phyloP scores from a whole-genome alignment of 2,797 vertebrate genomes.

The Pangasius djambal region DNA sequence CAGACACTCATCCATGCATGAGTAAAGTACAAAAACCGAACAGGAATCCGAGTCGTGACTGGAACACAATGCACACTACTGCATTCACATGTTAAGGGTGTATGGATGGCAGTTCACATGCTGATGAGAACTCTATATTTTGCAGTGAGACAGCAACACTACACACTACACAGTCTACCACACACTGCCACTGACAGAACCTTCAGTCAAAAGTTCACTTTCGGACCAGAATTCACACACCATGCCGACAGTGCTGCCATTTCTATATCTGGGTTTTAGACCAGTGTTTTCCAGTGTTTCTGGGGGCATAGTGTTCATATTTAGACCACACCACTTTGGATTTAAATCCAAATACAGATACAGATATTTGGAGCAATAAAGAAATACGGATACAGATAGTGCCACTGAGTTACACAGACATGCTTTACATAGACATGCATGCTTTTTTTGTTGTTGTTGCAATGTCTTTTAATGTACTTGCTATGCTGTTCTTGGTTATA shows the following conservation, averaged over 20 bases:
- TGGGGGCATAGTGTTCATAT: background rate
- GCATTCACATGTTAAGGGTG: background rate
- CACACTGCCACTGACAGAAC: background rate
- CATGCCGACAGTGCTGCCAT: background rate
- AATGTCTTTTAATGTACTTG: background rate
- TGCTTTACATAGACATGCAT: too few species aligned
- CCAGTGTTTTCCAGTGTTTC: background rate
- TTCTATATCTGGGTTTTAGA: background rate
- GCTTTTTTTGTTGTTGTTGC: too few species aligned
- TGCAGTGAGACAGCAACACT: background rate
- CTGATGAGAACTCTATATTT: background rate
- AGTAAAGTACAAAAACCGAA: background rate
- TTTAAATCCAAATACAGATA: background rate
- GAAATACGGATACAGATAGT: background rate
- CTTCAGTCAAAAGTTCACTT: background rate
- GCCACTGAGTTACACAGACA: too few species aligned
- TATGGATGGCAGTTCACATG: background rate
- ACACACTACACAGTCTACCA: background rate
- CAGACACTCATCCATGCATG: constrained; percentile 16
- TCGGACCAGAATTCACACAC: background rate
- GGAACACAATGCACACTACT: background rate
- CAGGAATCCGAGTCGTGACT: constrained; percentile 3
- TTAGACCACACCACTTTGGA: background rate
- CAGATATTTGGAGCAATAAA: background rate
- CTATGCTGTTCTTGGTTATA: background rate